Evolutionary conservation across 1,140 invertebrate genomes (phyloP).

Genomic region (Idris sp.): DNA sequence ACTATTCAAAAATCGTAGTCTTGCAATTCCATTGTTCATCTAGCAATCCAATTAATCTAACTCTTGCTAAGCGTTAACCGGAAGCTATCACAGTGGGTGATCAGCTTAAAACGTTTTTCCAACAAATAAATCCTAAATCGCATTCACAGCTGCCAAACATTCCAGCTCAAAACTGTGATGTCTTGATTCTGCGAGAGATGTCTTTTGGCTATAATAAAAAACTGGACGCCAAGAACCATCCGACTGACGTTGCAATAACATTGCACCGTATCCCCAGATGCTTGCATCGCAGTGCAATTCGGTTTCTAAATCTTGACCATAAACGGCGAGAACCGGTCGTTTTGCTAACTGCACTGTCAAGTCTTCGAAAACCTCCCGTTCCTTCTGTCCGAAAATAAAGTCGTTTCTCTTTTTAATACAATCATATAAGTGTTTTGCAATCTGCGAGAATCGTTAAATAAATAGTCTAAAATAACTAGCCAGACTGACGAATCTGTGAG

Average conservation of each 20-base stretch:
- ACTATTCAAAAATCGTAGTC: conserved; percentile 1
- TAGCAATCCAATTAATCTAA: conserved; percentile 4
- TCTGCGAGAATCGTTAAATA: conserved; percentile 4
- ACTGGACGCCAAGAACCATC: conserved; percentile 1
- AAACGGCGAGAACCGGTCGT: conserved; percentile 3
- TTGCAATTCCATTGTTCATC: conserved; percentile 8
- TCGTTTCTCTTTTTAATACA: not conserved
- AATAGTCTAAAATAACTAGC: conserved; percentile 12
- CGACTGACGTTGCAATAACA: not conserved
- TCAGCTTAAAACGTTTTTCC: not conserved
- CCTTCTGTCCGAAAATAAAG: not conserved
- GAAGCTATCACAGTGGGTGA: conserved; percentile 18
- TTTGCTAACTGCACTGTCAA: not conserved
- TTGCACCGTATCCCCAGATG: conserved; percentile 1
- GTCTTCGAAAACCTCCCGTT: conserved; percentile 1
- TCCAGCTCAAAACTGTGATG: conserved; percentile 15
- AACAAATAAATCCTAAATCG: conserved; percentile 9
- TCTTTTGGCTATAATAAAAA: conserved; percentile 5
- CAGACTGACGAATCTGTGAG: conserved; percentile 2
- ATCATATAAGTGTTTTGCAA: conserved; percentile 7
- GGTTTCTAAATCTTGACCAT: not conserved
- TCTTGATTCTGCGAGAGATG: not conserved
- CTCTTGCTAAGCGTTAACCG: conserved; percentile 9
- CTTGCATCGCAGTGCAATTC: conserved; percentile 13
- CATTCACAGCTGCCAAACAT: conserved; percentile 12